These are phyloP conservation scores for Synergus itoensis DNA, from an alignment of 2,888 invertebrate genomes.

Conservation along the genomic window DNA sequence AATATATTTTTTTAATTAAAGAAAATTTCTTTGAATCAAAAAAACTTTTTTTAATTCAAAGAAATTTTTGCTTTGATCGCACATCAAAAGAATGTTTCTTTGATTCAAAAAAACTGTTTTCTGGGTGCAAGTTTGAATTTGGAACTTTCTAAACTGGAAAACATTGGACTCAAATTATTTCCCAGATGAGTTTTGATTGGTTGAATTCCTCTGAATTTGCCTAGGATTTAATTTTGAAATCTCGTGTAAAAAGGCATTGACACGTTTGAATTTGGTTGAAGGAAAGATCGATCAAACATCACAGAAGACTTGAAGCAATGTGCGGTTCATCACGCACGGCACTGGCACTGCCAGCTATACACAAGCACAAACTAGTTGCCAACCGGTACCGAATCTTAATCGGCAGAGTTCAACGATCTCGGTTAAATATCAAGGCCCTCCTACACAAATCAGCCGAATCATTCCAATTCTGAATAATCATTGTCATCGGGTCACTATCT, in stretches of 20 bases:
- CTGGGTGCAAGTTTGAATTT: no score
- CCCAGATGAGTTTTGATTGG: no score
- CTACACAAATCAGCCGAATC: slow-evolving; percentile 24
- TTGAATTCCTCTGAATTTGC: not conserved
- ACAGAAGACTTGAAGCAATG: slow-evolving; percentile 23
- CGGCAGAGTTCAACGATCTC: slow-evolving; percentile 35
- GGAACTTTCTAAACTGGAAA: no score
- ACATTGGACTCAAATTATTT: no score
- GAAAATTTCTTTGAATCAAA: no score
- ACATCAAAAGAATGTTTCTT: no score
- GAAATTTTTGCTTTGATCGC: no score
- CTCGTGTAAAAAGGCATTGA: not conserved
- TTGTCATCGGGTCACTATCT: not conserved
- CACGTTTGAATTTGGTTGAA: not conserved
- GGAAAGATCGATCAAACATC: slow-evolving; percentile 34
- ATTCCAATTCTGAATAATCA: slow-evolving; percentile 13
- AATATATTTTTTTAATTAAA: no score
- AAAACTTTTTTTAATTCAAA: no score
- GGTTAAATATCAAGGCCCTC: slow-evolving; percentile 28
- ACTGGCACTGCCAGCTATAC: slow-evolving; percentile 54
- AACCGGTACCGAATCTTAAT: slow-evolving; percentile 55
- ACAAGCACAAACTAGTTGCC: slow-evolving; percentile 57
- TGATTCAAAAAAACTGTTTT: no score
- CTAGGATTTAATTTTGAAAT: not conserved
- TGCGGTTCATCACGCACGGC: slow-evolving; percentile 58